Evolutionary conservation across 2,888 invertebrate species (phyloP).

Genomic region (Drosophila meridiana): DNA sequence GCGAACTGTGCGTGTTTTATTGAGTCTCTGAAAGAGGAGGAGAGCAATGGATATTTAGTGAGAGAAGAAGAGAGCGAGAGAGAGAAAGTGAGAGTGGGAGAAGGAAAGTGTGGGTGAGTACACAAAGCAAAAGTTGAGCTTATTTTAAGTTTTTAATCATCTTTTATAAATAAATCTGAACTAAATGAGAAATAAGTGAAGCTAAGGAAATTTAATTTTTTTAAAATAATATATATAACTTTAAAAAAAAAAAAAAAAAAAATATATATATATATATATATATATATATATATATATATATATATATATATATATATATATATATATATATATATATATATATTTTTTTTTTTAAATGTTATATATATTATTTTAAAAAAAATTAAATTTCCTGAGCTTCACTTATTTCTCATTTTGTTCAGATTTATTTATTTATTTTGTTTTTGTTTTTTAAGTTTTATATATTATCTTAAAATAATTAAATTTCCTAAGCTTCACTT

Average conservation of each 20-base stretch:
- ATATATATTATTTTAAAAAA: background rate
- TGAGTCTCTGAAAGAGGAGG: slow-evolving; percentile 87
- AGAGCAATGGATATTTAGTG: background rate
- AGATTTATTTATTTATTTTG: background rate
- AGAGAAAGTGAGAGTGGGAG: background rate
- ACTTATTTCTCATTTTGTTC: background rate
- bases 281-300: no score
- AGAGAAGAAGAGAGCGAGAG: background rate
- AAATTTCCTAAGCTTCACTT: no score
- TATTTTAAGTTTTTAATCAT: background rate
- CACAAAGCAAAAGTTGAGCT: background rate
- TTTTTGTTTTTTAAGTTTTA: no score
- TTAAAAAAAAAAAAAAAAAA: no score
- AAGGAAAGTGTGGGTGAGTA: background rate
- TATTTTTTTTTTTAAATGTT: no score
- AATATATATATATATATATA: no score
- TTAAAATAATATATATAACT: no score
- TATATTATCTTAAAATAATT: no score
- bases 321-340: background rate
- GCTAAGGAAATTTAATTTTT: background rate
- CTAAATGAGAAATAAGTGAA: background rate
- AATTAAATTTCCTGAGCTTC: background rate
- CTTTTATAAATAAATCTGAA: background rate
- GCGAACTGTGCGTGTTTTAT: slow-evolving; percentile 88
- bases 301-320: background rate